Percentiles rank a stretch among this genome's conserved stretches.
phyloP scores from a whole-genome alignment of 2,797 vertebrate species.

The Thunnus albacares region DNA sequence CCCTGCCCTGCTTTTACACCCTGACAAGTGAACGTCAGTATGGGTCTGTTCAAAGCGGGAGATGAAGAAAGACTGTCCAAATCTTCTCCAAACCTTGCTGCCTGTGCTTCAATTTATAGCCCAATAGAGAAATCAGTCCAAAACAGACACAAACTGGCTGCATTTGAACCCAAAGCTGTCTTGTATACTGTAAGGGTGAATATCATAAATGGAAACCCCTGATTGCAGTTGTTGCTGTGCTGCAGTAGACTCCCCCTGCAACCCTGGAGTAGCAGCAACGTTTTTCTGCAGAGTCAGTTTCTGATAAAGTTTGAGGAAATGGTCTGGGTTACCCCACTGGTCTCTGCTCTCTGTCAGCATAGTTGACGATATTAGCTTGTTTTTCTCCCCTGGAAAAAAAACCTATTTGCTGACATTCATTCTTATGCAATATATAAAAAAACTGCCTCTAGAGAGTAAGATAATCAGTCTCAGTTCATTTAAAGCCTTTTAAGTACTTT shows the following conservation, averaged over 20 bases:
- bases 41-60: not conserved
- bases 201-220: not conserved
- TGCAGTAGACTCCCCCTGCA: not conserved
- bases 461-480: not conserved
- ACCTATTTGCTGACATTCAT: conserved; percentile 32
- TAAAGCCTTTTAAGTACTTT: no score
- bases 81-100: not conserved
- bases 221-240: not conserved
- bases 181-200: not conserved
- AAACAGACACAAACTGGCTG: not conserved
- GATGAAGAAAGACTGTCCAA: not conserved
- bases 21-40: not conserved
- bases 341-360: conserved; percentile 41
- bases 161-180: not conserved
- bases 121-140: not conserved
- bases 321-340: conserved; percentile 1
- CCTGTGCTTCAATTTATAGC: not conserved
- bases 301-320: conserved; percentile 47
- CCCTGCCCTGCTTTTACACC: not conserved
- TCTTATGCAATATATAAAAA: not conserved
- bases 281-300: conserved; percentile 49
- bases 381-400: conserved; percentile 10
- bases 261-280: not conserved
- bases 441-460: not conserved
- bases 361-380: conserved; percentile 30